Base-by-base conservation (phyloP, 2,797 vertebrate genomes). In the Acanthiza pusilla region DNA sequence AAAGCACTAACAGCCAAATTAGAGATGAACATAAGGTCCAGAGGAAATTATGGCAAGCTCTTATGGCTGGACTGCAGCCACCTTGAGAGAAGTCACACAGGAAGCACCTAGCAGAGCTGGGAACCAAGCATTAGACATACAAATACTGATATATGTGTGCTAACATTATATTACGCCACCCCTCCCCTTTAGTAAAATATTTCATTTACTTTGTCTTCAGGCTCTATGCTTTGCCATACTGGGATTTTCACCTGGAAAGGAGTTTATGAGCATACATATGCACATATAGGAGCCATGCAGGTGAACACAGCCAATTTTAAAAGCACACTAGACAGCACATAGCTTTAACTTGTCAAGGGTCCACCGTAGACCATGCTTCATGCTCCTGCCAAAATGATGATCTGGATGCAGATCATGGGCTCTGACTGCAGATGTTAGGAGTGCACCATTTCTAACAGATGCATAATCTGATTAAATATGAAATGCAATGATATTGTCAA, bases 401-500 rank as follows among this genome's bases (percentile, higher is more conserved):
- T 97, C 94, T 96, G 96, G 97, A 97, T 98, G 93, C 95, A 47
- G 61, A 97, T 97, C 93, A 96, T 93, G 93, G 89, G 91, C 87
- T 97, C 94, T 80, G 91, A 96, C 95, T 98, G 95, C 97, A 98
- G 97, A 98, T 97, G 97, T 97, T 97, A 92, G 92, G 93, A 96
- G 94, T 50, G 92, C 97, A 97, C 96, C 95, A 89, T 97, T 94
- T 91, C 96, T 97, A 98, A 97, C 97, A 97, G 97, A 98, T 97
- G 97, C 95, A 95, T 98, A 98, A 98, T 98, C 97, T 97, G 96
- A 98, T 98, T 98, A 98, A 98, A 98, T 97, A 97, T 91, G 95
- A 97, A 97, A 97, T 94, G 96, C 95, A 97, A 96, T 96, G 97
- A 98, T 98, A 97, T 96, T 98, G 98, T 98, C 98, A 98, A 98